Conservation (phyloP, 2,888 invertebrate genomes). For the Lathronympha strigana region DNA sequence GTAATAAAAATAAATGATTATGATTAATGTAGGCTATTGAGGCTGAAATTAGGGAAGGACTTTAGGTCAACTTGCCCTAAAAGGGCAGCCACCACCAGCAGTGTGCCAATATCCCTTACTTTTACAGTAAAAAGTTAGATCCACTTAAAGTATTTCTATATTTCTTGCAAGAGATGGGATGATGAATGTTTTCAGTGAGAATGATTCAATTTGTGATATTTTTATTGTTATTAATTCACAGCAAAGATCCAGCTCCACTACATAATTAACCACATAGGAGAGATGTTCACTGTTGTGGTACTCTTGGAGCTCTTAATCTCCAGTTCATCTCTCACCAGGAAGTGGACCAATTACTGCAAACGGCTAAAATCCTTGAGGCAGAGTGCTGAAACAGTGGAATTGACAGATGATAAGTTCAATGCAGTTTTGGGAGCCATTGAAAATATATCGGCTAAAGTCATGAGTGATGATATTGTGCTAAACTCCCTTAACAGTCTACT, state of each 20-base stretch:
- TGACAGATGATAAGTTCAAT: conserved; percentile 85
- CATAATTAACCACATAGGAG: conserved; percentile 84
- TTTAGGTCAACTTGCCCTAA: too few species aligned
- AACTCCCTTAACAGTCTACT: conserved; percentile 76
- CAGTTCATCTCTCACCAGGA: conserved; percentile 69
- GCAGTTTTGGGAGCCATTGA: conserved; percentile 89
- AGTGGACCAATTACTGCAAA: conserved; percentile 92
- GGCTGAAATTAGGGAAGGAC: too few species aligned
- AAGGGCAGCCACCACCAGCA: too few species aligned
- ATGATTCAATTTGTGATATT: not conserved
- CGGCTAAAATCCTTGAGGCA: conserved; percentile 88
- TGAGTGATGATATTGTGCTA: conserved; percentile 89
- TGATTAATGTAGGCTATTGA: too few species aligned
- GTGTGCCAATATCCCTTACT: too few species aligned
- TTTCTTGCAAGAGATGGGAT: too few species aligned
- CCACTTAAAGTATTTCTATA: too few species aligned
- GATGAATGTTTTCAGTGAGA: not conserved
- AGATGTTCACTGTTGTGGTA: conserved; percentile 86
- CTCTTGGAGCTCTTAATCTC: conserved; percentile 86
- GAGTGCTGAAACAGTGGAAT: conserved; percentile 84
- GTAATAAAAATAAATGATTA: too few species aligned
- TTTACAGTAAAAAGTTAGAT: too few species aligned
- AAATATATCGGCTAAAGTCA: conserved; percentile 86
- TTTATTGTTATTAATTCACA: conserved; percentile 45
- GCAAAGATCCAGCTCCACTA: conserved; percentile 78